Evolutionary conservation across 1,140 invertebrate genomes (phyloP), one percentile per base, ranked within the genome.

Genomic region (Drosophila rufa): DNA sequence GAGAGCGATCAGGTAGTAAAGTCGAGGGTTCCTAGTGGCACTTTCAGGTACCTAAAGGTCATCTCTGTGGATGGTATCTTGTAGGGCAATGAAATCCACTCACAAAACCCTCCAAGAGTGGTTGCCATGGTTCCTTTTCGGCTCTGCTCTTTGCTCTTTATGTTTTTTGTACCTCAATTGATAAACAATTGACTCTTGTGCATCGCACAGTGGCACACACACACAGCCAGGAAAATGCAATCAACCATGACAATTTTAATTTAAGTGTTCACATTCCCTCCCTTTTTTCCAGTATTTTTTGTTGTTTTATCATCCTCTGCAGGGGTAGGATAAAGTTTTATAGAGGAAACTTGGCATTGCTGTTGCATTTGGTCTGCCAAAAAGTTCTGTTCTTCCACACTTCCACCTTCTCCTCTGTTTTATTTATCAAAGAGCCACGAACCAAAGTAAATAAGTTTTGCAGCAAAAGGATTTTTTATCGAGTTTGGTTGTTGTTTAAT

Each of bases 101-200:
- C 27, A 33, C 46, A 42, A 15, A 69, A 40, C 45, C 42, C 53
- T 47, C 40, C 40, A 61, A 47, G 75, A 67, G 64, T 76, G 68
- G 64, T 71, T 65, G 58, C 57, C 61, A 73, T 46, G 57, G 4
- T 50, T 51, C 43, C 73, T 55, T 62, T 60, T 55, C 47, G 19
- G 43, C 36, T 53, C n/a, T 22, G 40, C 42, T 66, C 62, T 36
- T 25, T 60, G 64, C 36, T 33, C 67, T 43, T 59, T 60, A 17
- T 42, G 5, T 25, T 27, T 57, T 33, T 22, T 60, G 67, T 45
- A 74, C 70, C 53, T 74, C 77, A 90, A 87, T 87, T 90, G 84
- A 78, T 87, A 87, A 87, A 87, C 84, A 87, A 87, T 87, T 87
- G 84, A 87, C 85, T 89, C 78, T 89, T 61, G 38, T 74, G 82